Base-by-base conservation (phyloP, 2,113 vertebrate genomes). In the Corvus moneduloides region DNA sequence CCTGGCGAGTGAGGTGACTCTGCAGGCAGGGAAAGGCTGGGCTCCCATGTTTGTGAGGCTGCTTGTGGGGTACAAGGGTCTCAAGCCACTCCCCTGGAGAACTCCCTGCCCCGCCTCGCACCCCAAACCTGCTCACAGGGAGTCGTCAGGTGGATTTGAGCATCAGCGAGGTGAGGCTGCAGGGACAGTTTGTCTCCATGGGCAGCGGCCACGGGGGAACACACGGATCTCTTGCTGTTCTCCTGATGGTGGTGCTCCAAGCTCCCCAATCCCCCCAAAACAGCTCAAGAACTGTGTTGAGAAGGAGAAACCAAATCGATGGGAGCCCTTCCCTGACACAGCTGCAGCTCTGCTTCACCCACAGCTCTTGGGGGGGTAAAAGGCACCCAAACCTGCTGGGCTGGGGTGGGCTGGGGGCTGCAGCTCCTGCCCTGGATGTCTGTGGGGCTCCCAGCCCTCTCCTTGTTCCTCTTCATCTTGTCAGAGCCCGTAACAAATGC, bases 1-100 rank as follows among this genome's bases (percentile, higher is more conserved):
- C 39, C 39, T 43, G 46, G 35, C 0, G 0, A 56, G n/a, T 3
- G 83, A 58, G 23, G 27, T 30, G 32, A 30, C 37, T 87, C 61
- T 77, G 35, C 1, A 6, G 55, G 18, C 54, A 75, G 81, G 59
- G 55, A 15, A 41, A 18, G 24, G 15, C 46, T 74, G 87, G 10
- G 46, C 7, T 86, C 17, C 13, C 15, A 0, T 33, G 48, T 37
- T 39, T 1, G 0, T 11, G 23, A 30, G 19, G 11, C 15, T 63
- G 46, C 22, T 35, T 1, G 1, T 73, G 44, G 26, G 30, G 4
- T 10, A 20, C 37, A 14, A 17, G 7, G 8, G 9, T n/a, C 35
- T 74, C 49, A 41, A 63, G n/a, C 13, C 18, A 6, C 17, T 5
- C 16, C 15, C 33, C 10, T 11, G 37, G 37, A 35, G 33, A 69